These are phyloP conservation scores for Muscidifurax raptorellus DNA, from an alignment of 1,140 invertebrate genomes.

Conservation along the genomic window DNA sequence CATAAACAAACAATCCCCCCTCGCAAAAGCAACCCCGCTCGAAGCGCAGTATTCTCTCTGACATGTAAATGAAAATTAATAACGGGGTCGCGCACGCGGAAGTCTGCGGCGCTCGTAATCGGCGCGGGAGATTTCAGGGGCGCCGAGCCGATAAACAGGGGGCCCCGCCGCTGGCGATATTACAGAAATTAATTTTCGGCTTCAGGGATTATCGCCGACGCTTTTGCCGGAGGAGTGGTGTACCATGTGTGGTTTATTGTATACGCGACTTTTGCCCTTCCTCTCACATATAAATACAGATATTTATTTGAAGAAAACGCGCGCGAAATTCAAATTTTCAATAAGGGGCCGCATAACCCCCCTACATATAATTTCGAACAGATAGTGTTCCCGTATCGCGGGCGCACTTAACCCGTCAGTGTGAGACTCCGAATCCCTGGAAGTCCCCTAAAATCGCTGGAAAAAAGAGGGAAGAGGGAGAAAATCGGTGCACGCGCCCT, in stretches of 20 bases:
- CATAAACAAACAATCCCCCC: background rate
- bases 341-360: background rate
- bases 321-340: background rate
- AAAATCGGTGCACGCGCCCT: background rate
- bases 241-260: too few species aligned
- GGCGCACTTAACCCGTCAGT: too few species aligned
- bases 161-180: background rate
- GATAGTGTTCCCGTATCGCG: too few species aligned
- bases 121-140: background rate
- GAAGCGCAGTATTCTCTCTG: background rate
- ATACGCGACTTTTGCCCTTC: background rate
- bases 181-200: conserved; percentile 40
- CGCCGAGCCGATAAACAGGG: conserved; percentile 31
- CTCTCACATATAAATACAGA: background rate
- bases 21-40: background rate
- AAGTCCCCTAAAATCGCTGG: background rate
- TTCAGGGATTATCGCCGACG: conserved; percentile 24
- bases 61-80: conserved; percentile 47
- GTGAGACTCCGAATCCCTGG: background rate
- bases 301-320: too few species aligned
- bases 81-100: conserved; percentile 10
- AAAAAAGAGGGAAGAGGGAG: background rate
- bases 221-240: background rate
- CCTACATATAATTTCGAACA: too few species aligned
- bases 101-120: conserved; percentile 35